Evolutionary conservation across 2,797 vertebrate species (phyloP).

Genomic region (Lutjanus argentimaculatus): DNA sequence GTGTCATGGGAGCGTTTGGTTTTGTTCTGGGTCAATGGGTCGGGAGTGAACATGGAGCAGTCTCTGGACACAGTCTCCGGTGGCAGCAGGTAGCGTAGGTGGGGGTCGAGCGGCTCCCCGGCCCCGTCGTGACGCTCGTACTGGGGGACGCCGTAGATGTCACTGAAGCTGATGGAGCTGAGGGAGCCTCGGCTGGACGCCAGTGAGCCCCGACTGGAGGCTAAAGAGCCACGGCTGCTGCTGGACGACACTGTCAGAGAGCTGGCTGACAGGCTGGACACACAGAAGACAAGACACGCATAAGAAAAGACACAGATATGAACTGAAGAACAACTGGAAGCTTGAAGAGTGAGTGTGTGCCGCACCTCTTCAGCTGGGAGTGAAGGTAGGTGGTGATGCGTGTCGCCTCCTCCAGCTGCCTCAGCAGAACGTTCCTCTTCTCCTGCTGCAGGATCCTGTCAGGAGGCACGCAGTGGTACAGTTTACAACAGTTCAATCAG

Average conservation of each 20-base stretch:
- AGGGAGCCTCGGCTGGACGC: constrained; percentile 97
- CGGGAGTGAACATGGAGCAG: constrained; percentile 70
- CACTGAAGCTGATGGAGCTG: constrained; percentile 97
- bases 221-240: constrained; percentile 96
- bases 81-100: constrained; percentile 91
- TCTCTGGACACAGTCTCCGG: constrained; percentile 88
- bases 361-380: constrained; percentile 95
- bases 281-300: background rate
- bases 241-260: constrained; percentile 96
- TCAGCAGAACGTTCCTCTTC: constrained; percentile 94
- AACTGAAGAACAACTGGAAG: background rate
- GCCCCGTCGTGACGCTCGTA: constrained; percentile 91
- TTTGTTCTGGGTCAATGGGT: constrained; percentile 84
- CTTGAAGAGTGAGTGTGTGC: background rate
- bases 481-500: background rate
- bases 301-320: background rate
- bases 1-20: constrained; percentile 93
- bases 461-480: background rate
- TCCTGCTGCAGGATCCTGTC: constrained; percentile 89
- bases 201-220: constrained; percentile 95
- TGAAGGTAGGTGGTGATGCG: constrained; percentile 95
- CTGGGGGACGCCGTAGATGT: constrained; percentile 97
- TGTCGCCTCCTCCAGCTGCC: constrained; percentile 96
- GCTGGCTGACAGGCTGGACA: constrained; percentile 93
- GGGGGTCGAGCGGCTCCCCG: constrained; percentile 86